Evolutionary conservation across 2,888 invertebrate species (phyloP), one percentile per base, ranked within the genome.

Genomic region (Lochmaea crataegi): DNA sequence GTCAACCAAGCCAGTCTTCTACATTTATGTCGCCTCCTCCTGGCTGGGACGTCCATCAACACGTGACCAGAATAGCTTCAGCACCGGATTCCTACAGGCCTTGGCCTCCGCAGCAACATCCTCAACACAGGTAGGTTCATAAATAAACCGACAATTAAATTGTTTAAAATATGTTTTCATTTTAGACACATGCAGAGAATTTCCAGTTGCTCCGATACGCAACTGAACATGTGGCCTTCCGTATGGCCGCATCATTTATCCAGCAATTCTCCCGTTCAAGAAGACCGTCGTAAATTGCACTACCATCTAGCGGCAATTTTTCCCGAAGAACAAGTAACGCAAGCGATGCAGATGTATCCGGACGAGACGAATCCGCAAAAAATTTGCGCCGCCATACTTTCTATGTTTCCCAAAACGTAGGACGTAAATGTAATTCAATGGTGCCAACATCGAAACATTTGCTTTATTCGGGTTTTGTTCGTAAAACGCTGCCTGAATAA

Each of bases 291-390:
- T 41, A 91, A 92, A 79, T 88, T 97, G 83, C 96, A 94, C 85
- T 96, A 93, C 87, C 96, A 97, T 86, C 88, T 98, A 76, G 92
- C 95, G n/a, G 94, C 94, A 68, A 92, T 98, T 72, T 98, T 98
- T 87, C 96, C 96, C 0, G 94, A 95, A 83, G 93, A 94, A 78
- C 94, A 96, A 83, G 97, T 98, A n/a, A 91, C 92, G 67, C 92
- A 93, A 67, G 97, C 94, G 0, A 95, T 98, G 94, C 91, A 93
- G 76, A 88, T 94, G 78, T 93, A 95, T 87, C 97, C 97, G 0
- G 94, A 95, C 65, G 96, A 96, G 85, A 95, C 93, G 32, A 94
- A 96, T 86, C 93, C 97, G 11, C 94, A 96, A 86, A 93, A 92
- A 80, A 95, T 97, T 85, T 97, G 97, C 87, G 94, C 94, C 51